A percentile compares a stretch with the other conserved stretches of the same genome.
Conservation (phyloP, 2,888 invertebrate genomes). For the Protonemura montana region DNA sequence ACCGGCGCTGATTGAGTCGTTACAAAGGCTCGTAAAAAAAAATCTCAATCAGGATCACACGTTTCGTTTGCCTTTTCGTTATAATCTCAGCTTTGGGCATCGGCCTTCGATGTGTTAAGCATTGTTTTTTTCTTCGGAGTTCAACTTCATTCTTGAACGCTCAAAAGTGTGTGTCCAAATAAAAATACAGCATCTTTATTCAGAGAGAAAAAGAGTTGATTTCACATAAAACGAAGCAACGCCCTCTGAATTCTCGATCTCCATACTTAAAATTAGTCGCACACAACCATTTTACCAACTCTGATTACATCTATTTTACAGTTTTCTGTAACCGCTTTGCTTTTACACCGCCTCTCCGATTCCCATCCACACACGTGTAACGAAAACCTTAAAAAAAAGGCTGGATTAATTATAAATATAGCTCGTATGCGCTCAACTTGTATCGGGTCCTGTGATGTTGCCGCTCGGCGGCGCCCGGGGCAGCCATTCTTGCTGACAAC, state of each 20-base stretch:
- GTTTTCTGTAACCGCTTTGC: not conserved
- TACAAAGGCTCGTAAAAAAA: not conserved
- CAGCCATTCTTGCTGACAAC: not conserved
- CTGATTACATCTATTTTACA: not conserved
- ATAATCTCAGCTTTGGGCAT: not conserved
- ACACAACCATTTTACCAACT: too few species aligned
- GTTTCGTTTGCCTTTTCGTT: not conserved
- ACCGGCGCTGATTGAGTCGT: constrained; percentile 4
- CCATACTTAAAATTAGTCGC: too few species aligned
- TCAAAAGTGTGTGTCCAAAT: too few species aligned
- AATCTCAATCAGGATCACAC: constrained; percentile 7
- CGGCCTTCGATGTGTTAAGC: too few species aligned
- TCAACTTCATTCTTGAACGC: too few species aligned
- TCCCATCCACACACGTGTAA: not conserved
- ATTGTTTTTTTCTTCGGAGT: too few species aligned
- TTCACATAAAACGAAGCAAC: too few species aligned
- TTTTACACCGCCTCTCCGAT: not conserved
- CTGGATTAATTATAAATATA: not conserved
- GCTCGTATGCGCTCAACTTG: not conserved
- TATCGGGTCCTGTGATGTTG: not conserved
- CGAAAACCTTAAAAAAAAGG: not conserved
- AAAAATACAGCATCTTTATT: too few species aligned
- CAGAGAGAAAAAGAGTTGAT: too few species aligned
- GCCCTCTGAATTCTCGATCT: too few species aligned
- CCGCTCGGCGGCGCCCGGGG: not conserved